Percentiles rank a stretch among this genome's conserved stretches.
These are phyloP conservation scores for Chaetodon auriga DNA, from an alignment of 2,113 vertebrate species.

Conservation along the genomic window DNA sequence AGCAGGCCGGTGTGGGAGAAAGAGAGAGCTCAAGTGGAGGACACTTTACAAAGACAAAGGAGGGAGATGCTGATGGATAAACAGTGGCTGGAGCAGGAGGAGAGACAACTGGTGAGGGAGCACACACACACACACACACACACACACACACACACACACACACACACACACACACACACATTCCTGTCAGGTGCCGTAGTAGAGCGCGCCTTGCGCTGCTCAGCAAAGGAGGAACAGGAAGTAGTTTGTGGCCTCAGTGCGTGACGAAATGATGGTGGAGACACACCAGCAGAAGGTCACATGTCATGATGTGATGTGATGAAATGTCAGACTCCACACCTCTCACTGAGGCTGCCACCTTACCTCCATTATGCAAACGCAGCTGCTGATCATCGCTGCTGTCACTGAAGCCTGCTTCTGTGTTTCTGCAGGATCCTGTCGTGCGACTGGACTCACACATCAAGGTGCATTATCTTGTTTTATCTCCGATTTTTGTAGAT, in stretches of 20 bases:
- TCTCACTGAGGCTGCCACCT: too few relatives aligned
- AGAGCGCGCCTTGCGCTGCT: not conserved
- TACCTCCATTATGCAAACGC: not conserved
- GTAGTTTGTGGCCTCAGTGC: not conserved
- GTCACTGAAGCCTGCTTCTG: not conserved
- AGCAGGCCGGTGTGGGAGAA: slow-evolving; percentile 87
- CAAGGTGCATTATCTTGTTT: slow-evolving; percentile 72
- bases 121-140: slow-evolving; percentile 17
- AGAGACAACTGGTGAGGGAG: slow-evolving; percentile 87
- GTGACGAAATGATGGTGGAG: not conserved
- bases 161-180: slow-evolving; percentile 17
- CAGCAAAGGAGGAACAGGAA: not conserved
- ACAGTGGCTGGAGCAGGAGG: slow-evolving; percentile 92
- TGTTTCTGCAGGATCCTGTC: slow-evolving; percentile 83
- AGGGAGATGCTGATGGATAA: slow-evolving; percentile 91
- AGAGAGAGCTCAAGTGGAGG: slow-evolving; percentile 83
- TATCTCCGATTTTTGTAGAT: not conserved
- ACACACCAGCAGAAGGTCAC: not conserved
- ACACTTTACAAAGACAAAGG: slow-evolving; percentile 88
- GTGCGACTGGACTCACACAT: slow-evolving; percentile 79
- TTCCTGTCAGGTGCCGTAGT: not conserved
- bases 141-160: slow-evolving; percentile 11
- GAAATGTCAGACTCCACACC: not conserved
- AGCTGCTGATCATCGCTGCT: not conserved
- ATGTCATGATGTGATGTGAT: not conserved